These are phyloP conservation scores for Yoshiicerus persimilis DNA, from an alignment of 1,140 invertebrate genomes.

Conservation along the genomic window DNA sequence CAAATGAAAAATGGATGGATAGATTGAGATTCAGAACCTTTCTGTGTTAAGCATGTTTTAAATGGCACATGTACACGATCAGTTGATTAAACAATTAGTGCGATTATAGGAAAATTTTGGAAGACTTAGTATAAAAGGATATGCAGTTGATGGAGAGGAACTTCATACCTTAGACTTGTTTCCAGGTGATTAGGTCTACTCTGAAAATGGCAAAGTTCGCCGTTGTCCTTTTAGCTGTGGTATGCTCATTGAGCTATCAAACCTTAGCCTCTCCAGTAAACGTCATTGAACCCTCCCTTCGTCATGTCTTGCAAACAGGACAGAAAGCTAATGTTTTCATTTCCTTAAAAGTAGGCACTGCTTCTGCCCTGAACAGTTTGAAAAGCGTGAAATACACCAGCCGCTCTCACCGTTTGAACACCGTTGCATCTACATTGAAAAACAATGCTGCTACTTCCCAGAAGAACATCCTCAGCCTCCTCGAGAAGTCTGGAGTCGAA, in stretches of 20 bases:
- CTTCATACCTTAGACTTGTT: not conserved
- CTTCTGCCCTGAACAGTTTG: not conserved
- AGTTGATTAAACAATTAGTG: no score
- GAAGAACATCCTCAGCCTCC: not conserved
- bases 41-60: no score
- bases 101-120: not conserved
- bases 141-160: not conserved
- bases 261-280: not conserved
- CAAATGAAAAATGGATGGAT: no score
- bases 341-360: not conserved
- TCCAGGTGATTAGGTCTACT: not conserved
- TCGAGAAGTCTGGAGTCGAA: not conserved
- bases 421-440: not conserved
- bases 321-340: not conserved
- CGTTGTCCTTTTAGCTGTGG: not conserved
- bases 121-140: not conserved
- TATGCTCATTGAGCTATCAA: not conserved
- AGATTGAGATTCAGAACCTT: no score
- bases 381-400: not conserved
- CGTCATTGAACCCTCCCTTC: not conserved
- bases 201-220: constrained; percentile 4
- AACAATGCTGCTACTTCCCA: not conserved
- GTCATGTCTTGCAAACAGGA: not conserved
- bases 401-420: not conserved
- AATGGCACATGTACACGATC: no score